Base-by-base conservation (phyloP, 1,140 invertebrate genomes). In the Eueides isabella region DNA sequence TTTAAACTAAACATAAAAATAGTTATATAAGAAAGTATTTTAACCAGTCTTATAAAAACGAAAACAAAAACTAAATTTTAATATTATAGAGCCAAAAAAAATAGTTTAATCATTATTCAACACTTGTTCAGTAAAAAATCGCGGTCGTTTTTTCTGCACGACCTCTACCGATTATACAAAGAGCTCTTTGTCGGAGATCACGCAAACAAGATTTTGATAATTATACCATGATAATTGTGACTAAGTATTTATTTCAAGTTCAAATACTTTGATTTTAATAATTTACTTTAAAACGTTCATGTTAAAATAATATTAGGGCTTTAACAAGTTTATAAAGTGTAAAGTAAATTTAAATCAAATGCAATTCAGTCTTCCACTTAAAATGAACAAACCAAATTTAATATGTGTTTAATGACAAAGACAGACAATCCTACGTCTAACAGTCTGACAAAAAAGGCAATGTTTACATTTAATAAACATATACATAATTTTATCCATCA, bases 81-180 rank as follows among this genome's bases (percentile, higher is more conserved):
- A 55, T 55, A 55, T 55, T 26, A 26, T 26, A 3, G 9, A 55
- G 48, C 19, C 48, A 55, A 55, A 55, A 44, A 55, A 55, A 55
- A 26, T 12, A 55, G 48, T 55, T 55, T 23, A 55, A 55, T 55
- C 48, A 55, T 63, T 63, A 41, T 63, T 38, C 23, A 14, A 68
- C 48, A 55, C 48, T 55, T 55, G 35, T 9, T 2, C n/a, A n/a
- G 35, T 26, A 71, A 82, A 82, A 77, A 80, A 75, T 79, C 77
- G 78, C 72, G 79, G 81, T 26, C 79, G 73, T 75, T 80, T 82
- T 73, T 73, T 82, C 76, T 75, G 68, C 67, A 44, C 64, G 74
- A 70, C 76, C 76, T 78, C 76, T 71, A 44, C 35, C 55, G 31
- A 67, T 29, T 69, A 72, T 61, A 76, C 73, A 82, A 75, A 82